Conservation (phyloP, 2,797 vertebrate species). For the Lepilemur septentrionalis region DNA sequence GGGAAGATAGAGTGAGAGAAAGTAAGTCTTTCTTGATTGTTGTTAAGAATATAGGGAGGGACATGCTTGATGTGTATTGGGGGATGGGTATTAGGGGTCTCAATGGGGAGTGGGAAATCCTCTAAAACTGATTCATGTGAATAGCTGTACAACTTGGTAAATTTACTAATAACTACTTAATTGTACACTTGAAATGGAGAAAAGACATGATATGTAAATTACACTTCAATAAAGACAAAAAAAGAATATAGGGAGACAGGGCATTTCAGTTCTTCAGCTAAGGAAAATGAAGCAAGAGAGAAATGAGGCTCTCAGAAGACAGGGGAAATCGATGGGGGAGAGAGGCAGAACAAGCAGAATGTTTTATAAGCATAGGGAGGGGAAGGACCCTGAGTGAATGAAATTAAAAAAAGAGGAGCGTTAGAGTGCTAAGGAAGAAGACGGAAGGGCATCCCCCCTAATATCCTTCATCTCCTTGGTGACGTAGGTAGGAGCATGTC, state of each 20-base stretch:
- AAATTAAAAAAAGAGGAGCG: neutral
- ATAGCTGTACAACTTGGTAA: too few species aligned
- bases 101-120: too few species aligned
- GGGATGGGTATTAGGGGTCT: too few species aligned
- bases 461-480: neutral
- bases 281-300: neutral
- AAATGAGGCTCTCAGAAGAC: neutral
- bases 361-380: neutral
- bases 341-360: neutral
- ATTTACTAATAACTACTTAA: too few species aligned
- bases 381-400: neutral
- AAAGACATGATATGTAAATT: too few species aligned
- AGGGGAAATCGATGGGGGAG: rapidly evolving
- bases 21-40: neutral
- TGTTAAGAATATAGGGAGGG: neutral
- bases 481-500: neutral
- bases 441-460: neutral
- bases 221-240: too few species aligned
- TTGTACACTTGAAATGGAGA: too few species aligned
- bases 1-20: neutral
- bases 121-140: too few species aligned
- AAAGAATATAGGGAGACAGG: neutral
- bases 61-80: too few species aligned
- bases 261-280: neutral
- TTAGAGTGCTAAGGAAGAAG: neutral